Conservation (phyloP, 2,113 vertebrate genomes). For the Okapia johnstoni region DNA sequence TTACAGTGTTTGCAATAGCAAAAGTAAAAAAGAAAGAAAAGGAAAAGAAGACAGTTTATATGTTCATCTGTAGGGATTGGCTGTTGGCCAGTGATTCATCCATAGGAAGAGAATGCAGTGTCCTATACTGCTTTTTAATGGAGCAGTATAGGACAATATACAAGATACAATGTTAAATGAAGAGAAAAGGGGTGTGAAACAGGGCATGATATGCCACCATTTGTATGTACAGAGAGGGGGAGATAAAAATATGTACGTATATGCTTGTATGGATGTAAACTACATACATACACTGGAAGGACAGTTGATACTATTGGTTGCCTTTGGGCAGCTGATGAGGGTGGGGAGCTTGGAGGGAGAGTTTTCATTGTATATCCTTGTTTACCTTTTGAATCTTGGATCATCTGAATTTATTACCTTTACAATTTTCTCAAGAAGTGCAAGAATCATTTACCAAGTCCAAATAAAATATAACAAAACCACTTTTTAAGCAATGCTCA, state of each 20-base stretch:
- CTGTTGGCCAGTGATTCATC: not conserved
- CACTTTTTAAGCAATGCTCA: not conserved
- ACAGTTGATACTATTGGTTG: not conserved
- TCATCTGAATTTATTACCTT: not conserved
- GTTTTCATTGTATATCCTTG: not conserved
- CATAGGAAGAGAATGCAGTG: not conserved
- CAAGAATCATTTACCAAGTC: not conserved
- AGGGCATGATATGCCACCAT: not conserved
- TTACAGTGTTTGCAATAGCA: not conserved
- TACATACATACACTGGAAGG: not conserved
- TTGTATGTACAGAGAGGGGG: not conserved
- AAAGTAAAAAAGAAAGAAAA: not conserved
- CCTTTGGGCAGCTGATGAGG: not conserved
- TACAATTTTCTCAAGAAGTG: not conserved
- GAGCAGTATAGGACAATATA: not conserved
- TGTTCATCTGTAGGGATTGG: not conserved
- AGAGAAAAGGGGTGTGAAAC: not conserved
- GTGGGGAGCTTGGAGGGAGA: not conserved
- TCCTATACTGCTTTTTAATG: not conserved
- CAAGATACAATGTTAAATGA: not conserved
- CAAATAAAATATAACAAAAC: conserved; percentile 1
- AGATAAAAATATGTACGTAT: not conserved
- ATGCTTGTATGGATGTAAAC: not conserved
- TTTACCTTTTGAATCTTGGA: not conserved
- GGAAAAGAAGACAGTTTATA: not conserved